Evolutionary conservation across 1,140 invertebrate species (phyloP).

Genomic region (Dreissena polymorpha): DNA sequence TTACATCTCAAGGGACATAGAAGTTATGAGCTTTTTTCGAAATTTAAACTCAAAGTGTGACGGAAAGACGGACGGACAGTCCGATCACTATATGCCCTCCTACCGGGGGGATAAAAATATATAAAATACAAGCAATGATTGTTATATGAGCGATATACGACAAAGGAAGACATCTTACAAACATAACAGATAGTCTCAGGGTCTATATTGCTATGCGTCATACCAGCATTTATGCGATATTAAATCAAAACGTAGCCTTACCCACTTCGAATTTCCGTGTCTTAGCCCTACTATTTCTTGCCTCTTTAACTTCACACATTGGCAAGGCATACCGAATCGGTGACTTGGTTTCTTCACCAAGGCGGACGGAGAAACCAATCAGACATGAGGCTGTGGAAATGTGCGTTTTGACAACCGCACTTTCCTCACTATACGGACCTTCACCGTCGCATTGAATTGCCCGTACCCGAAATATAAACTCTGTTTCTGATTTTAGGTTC

Average conservation of each 20-base stretch:
- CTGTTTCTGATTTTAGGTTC: constrained; percentile 9
- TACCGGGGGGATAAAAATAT: no score
- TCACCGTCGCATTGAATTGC: constrained; percentile 12
- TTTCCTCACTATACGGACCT: constrained; percentile 18
- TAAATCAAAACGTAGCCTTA: neutral
- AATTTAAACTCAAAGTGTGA: no score
- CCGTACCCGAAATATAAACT: constrained; percentile 17
- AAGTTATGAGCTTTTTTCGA: no score
- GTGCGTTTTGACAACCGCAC: constrained; percentile 19
- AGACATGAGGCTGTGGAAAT: constrained; percentile 8
- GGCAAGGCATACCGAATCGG: constrained; percentile 12
- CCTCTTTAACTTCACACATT: neutral
- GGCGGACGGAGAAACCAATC: neutral
- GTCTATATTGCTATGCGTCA: no score
- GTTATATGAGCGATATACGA: no score
- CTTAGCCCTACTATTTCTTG: constrained; percentile 31
- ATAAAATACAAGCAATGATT: no score
- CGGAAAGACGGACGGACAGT: no score
- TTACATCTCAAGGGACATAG: no score
- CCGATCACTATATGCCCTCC: no score
- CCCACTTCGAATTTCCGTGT: constrained; percentile 45
- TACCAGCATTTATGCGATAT: no score
- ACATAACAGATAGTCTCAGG: no score
- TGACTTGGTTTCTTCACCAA: neutral
- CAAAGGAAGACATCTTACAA: no score